Evolutionary conservation across 2,113 vertebrate genomes (phyloP).

Genomic region (Quiscalus mexicanus): DNA sequence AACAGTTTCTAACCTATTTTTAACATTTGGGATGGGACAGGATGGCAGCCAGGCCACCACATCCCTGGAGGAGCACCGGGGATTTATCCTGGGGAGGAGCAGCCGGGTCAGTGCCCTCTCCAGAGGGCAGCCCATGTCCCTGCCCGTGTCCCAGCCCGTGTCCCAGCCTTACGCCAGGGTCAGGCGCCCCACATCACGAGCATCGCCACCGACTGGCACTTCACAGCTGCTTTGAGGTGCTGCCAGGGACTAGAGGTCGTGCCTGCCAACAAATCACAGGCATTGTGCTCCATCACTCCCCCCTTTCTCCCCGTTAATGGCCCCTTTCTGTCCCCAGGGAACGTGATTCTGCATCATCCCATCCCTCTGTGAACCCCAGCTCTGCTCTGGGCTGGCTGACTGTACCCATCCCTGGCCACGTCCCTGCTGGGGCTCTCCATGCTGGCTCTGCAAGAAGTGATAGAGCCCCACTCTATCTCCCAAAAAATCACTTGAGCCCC

Average conservation of each 20-base stretch:
- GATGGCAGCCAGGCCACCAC: neutral
- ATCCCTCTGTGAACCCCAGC: neutral
- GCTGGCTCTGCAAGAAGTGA: neutral
- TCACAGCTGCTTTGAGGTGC: conserved; percentile 56
- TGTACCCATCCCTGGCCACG: neutral
- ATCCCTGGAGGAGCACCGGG: neutral
- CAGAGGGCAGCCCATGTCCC: neutral
- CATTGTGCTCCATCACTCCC: neutral
- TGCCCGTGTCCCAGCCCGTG: neutral
- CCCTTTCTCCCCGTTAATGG: neutral
- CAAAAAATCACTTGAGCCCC: neutral
- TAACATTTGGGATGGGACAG: neutral
- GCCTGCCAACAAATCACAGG: conserved; percentile 41
- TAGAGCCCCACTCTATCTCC: neutral
- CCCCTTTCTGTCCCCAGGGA: conserved; percentile 30
- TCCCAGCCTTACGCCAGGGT: neutral
- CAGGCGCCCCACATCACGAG: conserved; percentile 35
- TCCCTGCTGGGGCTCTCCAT: neutral
- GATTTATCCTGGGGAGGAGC: neutral
- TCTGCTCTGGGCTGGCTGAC: neutral
- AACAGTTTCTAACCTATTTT: no score
- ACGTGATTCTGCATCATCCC: conserved; percentile 20
- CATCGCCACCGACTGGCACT: conserved; percentile 33
- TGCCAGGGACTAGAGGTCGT: conserved; percentile 22
- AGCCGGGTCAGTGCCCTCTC: fast-evolving